Conservation (phyloP, 2,797 vertebrate genomes). For the Channallabes apus region DNA sequence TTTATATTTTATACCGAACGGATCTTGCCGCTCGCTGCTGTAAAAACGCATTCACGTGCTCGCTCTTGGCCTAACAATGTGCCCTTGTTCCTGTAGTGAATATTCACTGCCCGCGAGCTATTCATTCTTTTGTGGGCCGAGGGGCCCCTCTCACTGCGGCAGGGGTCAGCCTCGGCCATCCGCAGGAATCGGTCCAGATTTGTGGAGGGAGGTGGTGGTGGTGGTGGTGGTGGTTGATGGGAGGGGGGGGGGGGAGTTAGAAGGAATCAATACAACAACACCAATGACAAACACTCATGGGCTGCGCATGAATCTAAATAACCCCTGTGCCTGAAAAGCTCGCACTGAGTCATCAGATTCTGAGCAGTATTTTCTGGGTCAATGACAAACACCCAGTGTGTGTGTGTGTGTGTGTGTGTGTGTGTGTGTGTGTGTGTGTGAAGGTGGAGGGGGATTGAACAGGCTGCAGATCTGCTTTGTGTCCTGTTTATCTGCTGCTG, state of each 20-base stretch:
- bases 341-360: constrained; percentile 57
- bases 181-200: constrained; percentile 73
- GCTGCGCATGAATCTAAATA: constrained; percentile 57
- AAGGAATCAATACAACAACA: constrained; percentile 52
- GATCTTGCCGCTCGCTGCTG: not conserved
- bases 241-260: constrained; percentile 31
- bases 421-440: no score
- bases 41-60: constrained; percentile 53
- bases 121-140: constrained; percentile 76
- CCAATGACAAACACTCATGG: constrained; percentile 43
- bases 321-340: constrained; percentile 36
- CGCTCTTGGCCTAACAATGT: constrained; percentile 73
- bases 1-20: not conserved
- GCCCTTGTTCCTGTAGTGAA: constrained; percentile 78
- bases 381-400: not conserved
- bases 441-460: not conserved
- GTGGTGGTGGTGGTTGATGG: no score
- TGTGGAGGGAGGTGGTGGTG: constrained; percentile 16
- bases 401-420: not conserved
- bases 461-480: constrained; percentile 46
- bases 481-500: constrained; percentile 37
- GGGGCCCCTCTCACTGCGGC: constrained; percentile 65
- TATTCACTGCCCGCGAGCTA: constrained; percentile 74
- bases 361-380: constrained; percentile 22
- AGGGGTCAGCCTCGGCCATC: constrained; percentile 75